Conservation (phyloP, 2,113 vertebrate genomes). For the Ctenodactylus gundi region DNA sequence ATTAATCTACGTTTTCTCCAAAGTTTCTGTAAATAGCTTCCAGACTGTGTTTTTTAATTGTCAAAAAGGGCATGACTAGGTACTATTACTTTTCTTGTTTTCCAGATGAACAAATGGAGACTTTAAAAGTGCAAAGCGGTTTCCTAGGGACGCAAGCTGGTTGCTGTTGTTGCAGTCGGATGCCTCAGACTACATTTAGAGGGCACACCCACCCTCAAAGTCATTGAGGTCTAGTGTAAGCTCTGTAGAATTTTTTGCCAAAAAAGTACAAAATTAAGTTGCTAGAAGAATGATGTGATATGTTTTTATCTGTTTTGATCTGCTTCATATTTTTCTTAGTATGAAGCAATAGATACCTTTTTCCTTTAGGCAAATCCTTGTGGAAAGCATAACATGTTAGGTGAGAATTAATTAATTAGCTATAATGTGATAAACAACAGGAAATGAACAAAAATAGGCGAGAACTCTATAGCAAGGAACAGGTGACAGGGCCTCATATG, state of each 20-base stretch:
- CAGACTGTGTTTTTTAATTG: background rate
- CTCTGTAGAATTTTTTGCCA: background rate
- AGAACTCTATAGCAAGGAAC: background rate
- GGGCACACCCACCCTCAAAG: accelerated
- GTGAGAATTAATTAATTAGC: background rate
- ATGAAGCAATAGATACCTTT: background rate
- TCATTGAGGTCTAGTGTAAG: background rate
- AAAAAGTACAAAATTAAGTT: background rate
- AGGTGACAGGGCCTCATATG: too few relatives aligned
- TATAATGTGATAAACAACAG: background rate
- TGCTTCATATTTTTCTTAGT: too few relatives aligned
- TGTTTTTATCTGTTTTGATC: background rate
- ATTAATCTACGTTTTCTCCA: background rate
- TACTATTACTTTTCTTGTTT: background rate
- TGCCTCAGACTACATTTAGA: background rate
- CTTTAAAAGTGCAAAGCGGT: background rate
- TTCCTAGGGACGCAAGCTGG: background rate
- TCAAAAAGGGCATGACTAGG: background rate
- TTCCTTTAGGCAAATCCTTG: background rate
- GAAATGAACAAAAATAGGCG: background rate
- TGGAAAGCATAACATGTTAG: background rate
- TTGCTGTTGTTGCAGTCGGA: background rate
- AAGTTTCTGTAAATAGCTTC: background rate
- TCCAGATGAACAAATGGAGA: background rate
- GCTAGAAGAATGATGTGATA: background rate